phyloP scores from a whole-genome alignment of 2,113 vertebrate genomes.

The Scytalopus superciliaris region DNA sequence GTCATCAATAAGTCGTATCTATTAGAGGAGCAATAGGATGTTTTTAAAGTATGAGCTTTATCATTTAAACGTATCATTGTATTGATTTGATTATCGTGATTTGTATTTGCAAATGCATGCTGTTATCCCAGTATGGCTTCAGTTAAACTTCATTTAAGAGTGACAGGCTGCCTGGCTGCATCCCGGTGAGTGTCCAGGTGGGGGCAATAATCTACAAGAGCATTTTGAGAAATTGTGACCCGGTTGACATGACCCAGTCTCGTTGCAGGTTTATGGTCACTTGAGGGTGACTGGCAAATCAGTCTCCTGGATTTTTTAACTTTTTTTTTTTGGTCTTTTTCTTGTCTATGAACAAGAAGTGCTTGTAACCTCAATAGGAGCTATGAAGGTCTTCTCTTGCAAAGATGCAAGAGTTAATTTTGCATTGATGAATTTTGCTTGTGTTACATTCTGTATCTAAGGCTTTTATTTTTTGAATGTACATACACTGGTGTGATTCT shows the following conservation, averaged over 20 bases:
- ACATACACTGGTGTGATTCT: not conserved
- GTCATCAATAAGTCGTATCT: not conserved
- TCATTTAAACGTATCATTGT: not conserved
- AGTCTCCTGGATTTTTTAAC: not conserved
- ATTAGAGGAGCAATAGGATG: not conserved
- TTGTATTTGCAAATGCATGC: not conserved
- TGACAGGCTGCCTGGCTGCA: not conserved
- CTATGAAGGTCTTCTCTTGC: not conserved
- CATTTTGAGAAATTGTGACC: not conserved
- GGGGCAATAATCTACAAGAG: not conserved
- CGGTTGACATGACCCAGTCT: not conserved
- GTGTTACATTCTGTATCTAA: not conserved
- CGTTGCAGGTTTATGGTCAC: not conserved
- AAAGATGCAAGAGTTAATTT: not conserved
- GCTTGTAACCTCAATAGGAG: not conserved
- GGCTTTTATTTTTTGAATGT: not conserved
- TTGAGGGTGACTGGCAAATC: not conserved
- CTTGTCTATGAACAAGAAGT: not conserved
- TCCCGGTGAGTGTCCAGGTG: not conserved
- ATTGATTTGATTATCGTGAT: not conserved
- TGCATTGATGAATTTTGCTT: not conserved
- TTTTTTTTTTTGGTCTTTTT: not conserved
- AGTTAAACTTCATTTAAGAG: not conserved
- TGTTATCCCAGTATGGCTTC: not conserved
- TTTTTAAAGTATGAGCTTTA: not conserved